A percentile compares a stretch with the other conserved stretches of the same genome.
These are phyloP conservation scores for Vimba vimba DNA, from an alignment of 2,113 vertebrate genomes.

Conservation along the genomic window DNA sequence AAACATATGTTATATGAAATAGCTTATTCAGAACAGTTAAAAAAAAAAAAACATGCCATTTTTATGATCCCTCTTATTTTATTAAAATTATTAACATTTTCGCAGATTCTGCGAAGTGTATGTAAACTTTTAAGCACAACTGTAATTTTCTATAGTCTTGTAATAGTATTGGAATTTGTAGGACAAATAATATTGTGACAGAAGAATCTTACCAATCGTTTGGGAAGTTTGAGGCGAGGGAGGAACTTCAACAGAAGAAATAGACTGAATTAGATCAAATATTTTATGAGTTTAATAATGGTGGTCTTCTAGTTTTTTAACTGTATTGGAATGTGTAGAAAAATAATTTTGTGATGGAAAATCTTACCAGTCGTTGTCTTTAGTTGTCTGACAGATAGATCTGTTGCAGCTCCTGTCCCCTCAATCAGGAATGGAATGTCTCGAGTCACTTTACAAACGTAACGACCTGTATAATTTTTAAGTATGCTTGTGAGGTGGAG, in stretches of 20 bases:
- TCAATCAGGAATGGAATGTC: background rate
- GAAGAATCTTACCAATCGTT: too few species aligned
- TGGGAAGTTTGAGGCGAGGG: fast-evolving
- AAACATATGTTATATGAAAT: too few species aligned
- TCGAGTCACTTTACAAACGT: slow-evolving; percentile 36
- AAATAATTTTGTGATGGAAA: background rate
- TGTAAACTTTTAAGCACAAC: too few species aligned
- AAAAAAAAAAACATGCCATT: too few species aligned
- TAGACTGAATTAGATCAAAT: background rate
- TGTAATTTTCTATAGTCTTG: too few species aligned
- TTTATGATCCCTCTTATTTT: too few species aligned
- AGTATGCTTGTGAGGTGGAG: background rate
- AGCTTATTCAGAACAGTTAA: too few species aligned
- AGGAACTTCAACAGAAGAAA: background rate
- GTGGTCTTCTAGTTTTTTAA: background rate
- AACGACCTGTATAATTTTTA: background rate
- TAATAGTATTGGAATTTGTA: too few species aligned
- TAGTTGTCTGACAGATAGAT: background rate
- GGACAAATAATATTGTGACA: too few species aligned
- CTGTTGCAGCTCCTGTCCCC: background rate
- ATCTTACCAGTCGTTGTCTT: background rate
- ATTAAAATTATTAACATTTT: too few species aligned
- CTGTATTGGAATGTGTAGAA: background rate
- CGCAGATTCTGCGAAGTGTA: too few species aligned
- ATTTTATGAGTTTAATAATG: background rate